Conservation (phyloP, 2,113 vertebrate species). For the Paramisgurnus dabryanus region DNA sequence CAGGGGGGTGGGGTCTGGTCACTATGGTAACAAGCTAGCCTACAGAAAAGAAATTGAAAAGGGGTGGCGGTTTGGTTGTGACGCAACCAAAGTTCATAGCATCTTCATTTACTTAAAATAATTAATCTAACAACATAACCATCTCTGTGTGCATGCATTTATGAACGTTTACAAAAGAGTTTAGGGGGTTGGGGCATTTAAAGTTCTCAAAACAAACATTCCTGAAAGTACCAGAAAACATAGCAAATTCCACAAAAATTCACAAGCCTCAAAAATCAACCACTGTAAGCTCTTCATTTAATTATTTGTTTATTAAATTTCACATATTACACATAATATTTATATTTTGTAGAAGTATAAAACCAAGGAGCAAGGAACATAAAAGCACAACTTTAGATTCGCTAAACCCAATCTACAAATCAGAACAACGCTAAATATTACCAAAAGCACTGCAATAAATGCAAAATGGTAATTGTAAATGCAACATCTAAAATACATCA, state of each 20-base stretch:
- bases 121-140: constrained; percentile 42
- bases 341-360: background rate
- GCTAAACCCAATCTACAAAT: no score
- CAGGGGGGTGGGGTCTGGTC: constrained; percentile 73
- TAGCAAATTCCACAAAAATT: background rate
- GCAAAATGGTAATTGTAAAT: background rate
- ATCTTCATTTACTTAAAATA: constrained; percentile 67
- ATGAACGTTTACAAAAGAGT: background rate
- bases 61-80: constrained; percentile 60
- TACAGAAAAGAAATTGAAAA: constrained; percentile 71
- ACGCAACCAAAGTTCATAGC: constrained; percentile 60
- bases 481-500: no score
- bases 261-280: background rate
- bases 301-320: no score
- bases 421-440: no score
- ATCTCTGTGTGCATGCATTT: background rate
- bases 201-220: constrained; percentile 7
- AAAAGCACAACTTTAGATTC: background rate
- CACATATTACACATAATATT: no score
- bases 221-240: background rate
- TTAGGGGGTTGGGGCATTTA: background rate
- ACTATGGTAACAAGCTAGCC: constrained; percentile 73
- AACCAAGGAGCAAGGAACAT: background rate
- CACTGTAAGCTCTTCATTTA: no score
- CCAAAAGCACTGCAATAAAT: background rate